Conservation (phyloP, 1,140 invertebrate genomes). For the Pseudomyrmex gracilis region DNA sequence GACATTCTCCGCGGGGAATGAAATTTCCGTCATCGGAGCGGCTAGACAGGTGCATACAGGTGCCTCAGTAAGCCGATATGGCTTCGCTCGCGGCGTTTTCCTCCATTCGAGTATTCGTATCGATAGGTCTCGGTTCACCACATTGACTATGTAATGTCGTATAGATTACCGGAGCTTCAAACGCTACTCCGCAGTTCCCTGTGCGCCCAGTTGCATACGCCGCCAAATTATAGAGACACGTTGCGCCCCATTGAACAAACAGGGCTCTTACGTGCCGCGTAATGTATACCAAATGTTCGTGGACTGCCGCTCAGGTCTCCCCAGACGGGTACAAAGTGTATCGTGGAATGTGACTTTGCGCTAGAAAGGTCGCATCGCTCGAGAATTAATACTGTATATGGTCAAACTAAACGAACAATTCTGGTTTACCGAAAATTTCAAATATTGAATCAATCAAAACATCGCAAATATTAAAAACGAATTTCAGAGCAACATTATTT, state of each 20-base stretch:
- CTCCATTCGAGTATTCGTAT: slow-evolving; percentile 37
- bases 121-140: slow-evolving; percentile 24
- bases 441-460: not conserved
- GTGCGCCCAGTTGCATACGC: slow-evolving; percentile 30
- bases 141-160: slow-evolving; percentile 53
- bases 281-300: slow-evolving; percentile 40
- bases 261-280: slow-evolving; percentile 28
- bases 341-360: not conserved
- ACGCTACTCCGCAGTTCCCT: slow-evolving; percentile 8
- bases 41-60: slow-evolving; percentile 32
- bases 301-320: not conserved
- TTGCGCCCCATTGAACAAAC: slow-evolving; percentile 35
- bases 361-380: not conserved
- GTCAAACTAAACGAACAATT: not conserved
- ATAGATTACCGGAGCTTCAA: slow-evolving; percentile 54
- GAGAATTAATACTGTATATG: not conserved
- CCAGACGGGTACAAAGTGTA: slow-evolving; percentile 1
- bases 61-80: slow-evolving; percentile 21
- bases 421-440: not conserved
- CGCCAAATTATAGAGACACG: slow-evolving; percentile 43
- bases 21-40: slow-evolving; percentile 41
- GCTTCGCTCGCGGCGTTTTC: slow-evolving; percentile 14
- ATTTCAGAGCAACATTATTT: not conserved
- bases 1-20: not conserved
- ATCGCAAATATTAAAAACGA: not conserved